These are phyloP conservation scores for Procambarus clarkii DNA, from an alignment of 1,140 invertebrate species.

Conservation along the genomic window DNA sequence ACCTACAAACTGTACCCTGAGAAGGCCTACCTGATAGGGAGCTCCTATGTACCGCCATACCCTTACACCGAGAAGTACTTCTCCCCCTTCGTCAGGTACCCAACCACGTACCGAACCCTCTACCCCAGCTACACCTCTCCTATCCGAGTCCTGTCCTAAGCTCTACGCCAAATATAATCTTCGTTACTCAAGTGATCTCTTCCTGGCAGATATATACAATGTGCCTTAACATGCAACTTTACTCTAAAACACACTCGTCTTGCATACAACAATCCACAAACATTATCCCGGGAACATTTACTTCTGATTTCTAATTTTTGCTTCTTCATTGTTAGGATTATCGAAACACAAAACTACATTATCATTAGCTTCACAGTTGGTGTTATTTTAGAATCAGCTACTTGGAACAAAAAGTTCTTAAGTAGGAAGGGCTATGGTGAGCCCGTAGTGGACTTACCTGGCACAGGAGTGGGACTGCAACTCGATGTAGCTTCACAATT, in stretches of 20 bases:
- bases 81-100: conserved; percentile 33
- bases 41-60: conserved; percentile 31
- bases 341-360: too few relatives aligned
- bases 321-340: too few relatives aligned
- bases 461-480: too few relatives aligned
- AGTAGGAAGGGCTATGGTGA: too few relatives aligned
- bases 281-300: not conserved
- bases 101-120: conserved; percentile 27
- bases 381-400: too few relatives aligned
- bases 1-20: conserved; percentile 43
- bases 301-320: too few relatives aligned
- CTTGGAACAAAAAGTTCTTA: too few relatives aligned
- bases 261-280: not conserved
- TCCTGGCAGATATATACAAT: not conserved
- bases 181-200: not conserved
- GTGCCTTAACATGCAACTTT: not conserved
- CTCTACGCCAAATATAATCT: not conserved
- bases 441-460: too few relatives aligned
- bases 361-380: too few relatives aligned
- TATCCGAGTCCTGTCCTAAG: not conserved
- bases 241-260: not conserved
- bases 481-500: not conserved
- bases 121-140: not conserved
- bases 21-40: conserved; percentile 20
- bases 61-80: conserved; percentile 56